A percentile compares a stretch with the other conserved stretches of the same genome.
Evolutionary conservation across 2,888 invertebrate genomes (phyloP).

Genomic region (Octonoba sinensis): DNA sequence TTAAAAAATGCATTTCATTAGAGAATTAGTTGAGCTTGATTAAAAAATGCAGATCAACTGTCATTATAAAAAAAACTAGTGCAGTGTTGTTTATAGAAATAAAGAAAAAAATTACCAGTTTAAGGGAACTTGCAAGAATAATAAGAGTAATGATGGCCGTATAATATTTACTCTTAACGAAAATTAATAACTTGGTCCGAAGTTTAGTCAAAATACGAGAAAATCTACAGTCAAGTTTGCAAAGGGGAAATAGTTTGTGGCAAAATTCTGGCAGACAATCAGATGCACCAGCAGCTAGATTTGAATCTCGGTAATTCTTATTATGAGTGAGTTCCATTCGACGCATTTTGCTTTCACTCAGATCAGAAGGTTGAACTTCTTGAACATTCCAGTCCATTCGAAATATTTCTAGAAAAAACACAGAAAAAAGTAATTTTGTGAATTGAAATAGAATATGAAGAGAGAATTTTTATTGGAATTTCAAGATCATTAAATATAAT

Average conservation of each 20-base stretch:
- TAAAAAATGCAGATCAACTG: not conserved
- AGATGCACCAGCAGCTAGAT: constrained; percentile 20
- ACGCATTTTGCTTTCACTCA: constrained; percentile 40
- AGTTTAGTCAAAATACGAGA: constrained; percentile 21
- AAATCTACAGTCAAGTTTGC: constrained; percentile 43
- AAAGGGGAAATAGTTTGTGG: constrained; percentile 27
- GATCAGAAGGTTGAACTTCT: constrained; percentile 46
- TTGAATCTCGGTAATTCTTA: constrained; percentile 22
- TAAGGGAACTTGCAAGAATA: constrained; percentile 32
- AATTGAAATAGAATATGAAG: not conserved
- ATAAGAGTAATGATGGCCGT: constrained; percentile 19
- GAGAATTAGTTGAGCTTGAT: not conserved
- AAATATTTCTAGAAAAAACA: constrained; percentile 40
- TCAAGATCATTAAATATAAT: too few species aligned
- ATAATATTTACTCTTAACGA: constrained; percentile 40
- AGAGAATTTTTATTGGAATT: too few species aligned
- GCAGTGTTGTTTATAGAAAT: not conserved
- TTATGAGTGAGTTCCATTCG: constrained; percentile 33
- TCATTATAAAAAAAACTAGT: not conserved
- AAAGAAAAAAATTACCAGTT: constrained; percentile 26
- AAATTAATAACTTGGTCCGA: constrained; percentile 23
- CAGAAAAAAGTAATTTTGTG: not conserved
- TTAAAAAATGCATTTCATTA: not conserved
- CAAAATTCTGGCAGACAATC: constrained; percentile 51
- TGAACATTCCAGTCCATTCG: constrained; percentile 55